phyloP scores from a whole-genome alignment of 2,113 vertebrate species.

The Daubentonia madagascariensis region DNA sequence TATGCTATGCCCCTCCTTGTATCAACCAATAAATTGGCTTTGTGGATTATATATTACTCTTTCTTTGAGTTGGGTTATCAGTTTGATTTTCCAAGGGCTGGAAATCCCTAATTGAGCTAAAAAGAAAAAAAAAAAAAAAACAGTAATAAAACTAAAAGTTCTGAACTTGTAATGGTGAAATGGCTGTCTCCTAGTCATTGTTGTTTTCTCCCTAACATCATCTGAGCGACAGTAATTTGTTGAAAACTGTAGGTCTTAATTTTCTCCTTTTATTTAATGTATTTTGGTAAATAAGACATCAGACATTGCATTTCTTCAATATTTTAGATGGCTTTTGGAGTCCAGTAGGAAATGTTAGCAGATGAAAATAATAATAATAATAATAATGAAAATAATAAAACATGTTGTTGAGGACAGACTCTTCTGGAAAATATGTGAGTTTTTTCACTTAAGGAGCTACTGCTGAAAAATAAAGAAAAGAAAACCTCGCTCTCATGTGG shows the following conservation, averaged over 20 bases:
- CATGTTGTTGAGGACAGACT: conserved; percentile 46
- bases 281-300: conserved; percentile 39
- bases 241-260: not conserved
- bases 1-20: not conserved
- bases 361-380: conserved; percentile 58
- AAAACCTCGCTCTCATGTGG: conserved; percentile 13
- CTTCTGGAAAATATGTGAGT: conserved; percentile 55
- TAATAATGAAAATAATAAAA: conserved; percentile 58
- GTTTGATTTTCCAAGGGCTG: not conserved
- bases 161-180: not conserved
- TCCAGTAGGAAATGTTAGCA: conserved; percentile 51
- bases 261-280: conserved; percentile 26
- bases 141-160: not conserved
- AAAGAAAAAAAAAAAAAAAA: not conserved
- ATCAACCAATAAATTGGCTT: not conserved
- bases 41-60: not conserved
- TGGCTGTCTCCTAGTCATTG: not conserved
- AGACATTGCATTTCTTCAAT: not conserved
- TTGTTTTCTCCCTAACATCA: not conserved
- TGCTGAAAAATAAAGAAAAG: conserved; percentile 58
- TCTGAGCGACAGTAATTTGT: not conserved
- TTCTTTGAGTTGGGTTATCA: not conserved
- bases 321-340: conserved; percentile 3
- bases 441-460: conserved; percentile 57
- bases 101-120: not conserved